Conservation (phyloP, 2,888 invertebrate species). For the Rosalia funebris region DNA sequence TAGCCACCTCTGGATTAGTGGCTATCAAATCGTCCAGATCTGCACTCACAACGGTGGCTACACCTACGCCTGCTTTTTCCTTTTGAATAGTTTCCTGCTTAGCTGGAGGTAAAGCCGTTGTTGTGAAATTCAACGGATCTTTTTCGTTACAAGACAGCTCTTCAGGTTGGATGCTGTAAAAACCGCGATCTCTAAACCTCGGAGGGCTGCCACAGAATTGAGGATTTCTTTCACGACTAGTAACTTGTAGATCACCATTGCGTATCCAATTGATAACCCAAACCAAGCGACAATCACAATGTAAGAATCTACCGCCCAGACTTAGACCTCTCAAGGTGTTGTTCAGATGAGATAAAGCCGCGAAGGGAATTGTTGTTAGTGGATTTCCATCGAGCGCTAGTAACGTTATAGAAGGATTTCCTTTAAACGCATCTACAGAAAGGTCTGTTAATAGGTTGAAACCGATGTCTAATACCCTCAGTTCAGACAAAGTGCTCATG, state of each 20-base stretch:
- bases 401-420: conserved; percentile 85
- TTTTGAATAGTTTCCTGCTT: conserved; percentile 23
- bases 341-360: conserved; percentile 82
- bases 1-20: conserved; percentile 42
- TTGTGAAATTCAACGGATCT: conserved; percentile 26
- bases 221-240: conserved; percentile 89
- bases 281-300: conserved; percentile 86
- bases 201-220: conserved; percentile 91
- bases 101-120: conserved; percentile 7
- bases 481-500: conserved; percentile 78
- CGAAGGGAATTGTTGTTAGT: conserved; percentile 82
- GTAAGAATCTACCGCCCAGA: conserved; percentile 86
- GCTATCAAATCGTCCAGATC: conserved; percentile 61
- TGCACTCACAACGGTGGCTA: conserved; percentile 69
- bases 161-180: conserved; percentile 86
- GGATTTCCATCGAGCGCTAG: conserved; percentile 93
- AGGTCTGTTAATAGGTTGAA: conserved; percentile 88
- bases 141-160: conserved; percentile 70
- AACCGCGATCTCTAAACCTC: conserved; percentile 81
- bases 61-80: conserved; percentile 67
- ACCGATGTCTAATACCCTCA: conserved; percentile 90
- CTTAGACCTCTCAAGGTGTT: conserved; percentile 86
- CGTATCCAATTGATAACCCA: conserved; percentile 92
- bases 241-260: conserved; percentile 88
- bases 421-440: conserved; percentile 81